A percentile compares a stretch with the other conserved stretches of the same genome.
phyloP scores from a whole-genome alignment of 2,797 vertebrate genomes.

The Etheostoma nigrum region DNA sequence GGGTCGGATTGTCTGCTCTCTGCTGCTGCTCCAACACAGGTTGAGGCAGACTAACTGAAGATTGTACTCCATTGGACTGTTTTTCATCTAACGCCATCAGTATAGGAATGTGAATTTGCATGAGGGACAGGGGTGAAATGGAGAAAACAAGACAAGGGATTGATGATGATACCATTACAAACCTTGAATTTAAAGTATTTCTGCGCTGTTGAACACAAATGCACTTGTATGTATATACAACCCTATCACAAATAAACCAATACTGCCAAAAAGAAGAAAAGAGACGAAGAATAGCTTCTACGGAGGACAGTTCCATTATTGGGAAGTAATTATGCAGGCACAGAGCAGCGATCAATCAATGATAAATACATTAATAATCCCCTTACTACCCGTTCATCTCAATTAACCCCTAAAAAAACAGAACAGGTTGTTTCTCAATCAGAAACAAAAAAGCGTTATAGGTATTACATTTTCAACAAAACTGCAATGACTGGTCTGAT shows the following conservation, averaged over 20 bases:
- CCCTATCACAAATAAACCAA: constrained; percentile 27
- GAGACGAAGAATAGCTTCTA: constrained; percentile 20
- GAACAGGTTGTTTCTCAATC: constrained; percentile 13
- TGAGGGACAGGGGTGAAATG: neutral
- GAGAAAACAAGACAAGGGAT: constrained; percentile 11
- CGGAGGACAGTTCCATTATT: constrained; percentile 48
- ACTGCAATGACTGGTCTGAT: constrained; percentile 7
- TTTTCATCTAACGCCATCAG: constrained; percentile 1
- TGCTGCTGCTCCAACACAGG: constrained; percentile 16
- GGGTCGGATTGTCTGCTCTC: constrained; percentile 31
- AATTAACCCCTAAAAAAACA: constrained; percentile 28
- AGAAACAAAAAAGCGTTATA: neutral
- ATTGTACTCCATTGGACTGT: neutral
- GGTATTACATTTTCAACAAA: constrained; percentile 9
- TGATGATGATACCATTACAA: constrained; percentile 16
- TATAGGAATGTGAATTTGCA: constrained; percentile 18
- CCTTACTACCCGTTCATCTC: constrained; percentile 21
- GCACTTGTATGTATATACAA: neutral
- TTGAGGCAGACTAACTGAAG: constrained; percentile 6
- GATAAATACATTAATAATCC: constrained; percentile 48
- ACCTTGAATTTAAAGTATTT: constrained; percentile 9
- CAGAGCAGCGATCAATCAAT: constrained; percentile 54
- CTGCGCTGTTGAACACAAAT: constrained; percentile 13
- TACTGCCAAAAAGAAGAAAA: constrained; percentile 6
- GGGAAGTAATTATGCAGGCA: constrained; percentile 49